Conservation (phyloP, 2,888 invertebrate genomes). For the Branchinecta sandiegonensis region DNA sequence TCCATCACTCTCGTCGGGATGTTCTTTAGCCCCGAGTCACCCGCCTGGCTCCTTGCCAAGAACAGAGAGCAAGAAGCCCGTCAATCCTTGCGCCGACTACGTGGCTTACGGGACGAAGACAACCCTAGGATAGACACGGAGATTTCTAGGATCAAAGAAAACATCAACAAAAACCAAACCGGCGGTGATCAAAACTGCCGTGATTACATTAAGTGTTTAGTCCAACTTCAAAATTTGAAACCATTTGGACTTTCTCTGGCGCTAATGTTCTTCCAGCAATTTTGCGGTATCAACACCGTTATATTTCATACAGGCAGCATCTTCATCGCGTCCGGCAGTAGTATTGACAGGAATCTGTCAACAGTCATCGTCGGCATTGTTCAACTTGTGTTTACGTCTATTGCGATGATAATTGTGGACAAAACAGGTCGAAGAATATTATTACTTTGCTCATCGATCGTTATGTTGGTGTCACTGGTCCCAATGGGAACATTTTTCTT, state of each 20-base stretch:
- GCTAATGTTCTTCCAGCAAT: conserved; percentile 19
- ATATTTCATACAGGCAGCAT: conserved; percentile 17
- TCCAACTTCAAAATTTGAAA: background rate
- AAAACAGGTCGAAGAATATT: background rate
- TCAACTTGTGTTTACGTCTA: conserved; percentile 11
- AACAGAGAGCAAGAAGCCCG: background rate
- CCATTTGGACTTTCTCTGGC: background rate
- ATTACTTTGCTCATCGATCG: background rate
- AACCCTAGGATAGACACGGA: background rate
- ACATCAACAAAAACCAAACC: background rate
- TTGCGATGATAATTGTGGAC: background rate
- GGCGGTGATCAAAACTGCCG: background rate
- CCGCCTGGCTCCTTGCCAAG: background rate
- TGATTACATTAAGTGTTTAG: conserved; percentile 15
- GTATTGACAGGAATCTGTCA: conserved; percentile 20
- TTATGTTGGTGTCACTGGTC: background rate
- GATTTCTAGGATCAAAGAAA: background rate
- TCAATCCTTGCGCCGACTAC: background rate
- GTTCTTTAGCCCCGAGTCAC: conserved; percentile 11
- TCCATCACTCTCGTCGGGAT: conserved; percentile 9
- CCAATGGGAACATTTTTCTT: background rate
- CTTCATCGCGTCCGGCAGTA: conserved; percentile 22
- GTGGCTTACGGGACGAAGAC: background rate
- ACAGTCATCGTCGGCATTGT: conserved; percentile 22
- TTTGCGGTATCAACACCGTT: background rate